A percentile compares a stretch with the other conserved stretches of the same genome.
These are phyloP conservation scores for Arctopsyche grandis DNA, from an alignment of 1,140 invertebrate genomes.

Conservation along the genomic window DNA sequence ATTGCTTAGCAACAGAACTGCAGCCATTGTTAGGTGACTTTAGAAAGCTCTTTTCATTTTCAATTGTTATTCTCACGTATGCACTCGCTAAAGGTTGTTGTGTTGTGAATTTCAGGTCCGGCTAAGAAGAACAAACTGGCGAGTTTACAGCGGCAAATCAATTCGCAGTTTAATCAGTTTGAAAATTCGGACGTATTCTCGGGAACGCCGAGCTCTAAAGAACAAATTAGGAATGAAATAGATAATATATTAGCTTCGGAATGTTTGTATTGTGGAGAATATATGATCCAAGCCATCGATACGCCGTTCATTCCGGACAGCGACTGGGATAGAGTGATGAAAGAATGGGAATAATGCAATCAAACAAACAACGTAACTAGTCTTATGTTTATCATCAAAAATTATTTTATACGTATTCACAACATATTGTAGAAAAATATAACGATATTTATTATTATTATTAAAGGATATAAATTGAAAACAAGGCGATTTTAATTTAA, in stretches of 20 bases:
- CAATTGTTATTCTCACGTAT: background rate
- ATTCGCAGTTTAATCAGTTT: slow-evolving; percentile 64
- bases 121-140: slow-evolving; percentile 70
- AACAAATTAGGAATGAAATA: slow-evolving; percentile 81
- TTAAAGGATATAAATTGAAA: background rate
- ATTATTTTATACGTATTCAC: background rate
- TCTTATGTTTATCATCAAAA: background rate
- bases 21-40: slow-evolving; percentile 72
- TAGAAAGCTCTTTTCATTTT: background rate
- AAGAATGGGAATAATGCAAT: slow-evolving; percentile 80
- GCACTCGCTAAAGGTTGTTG: background rate
- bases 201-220: slow-evolving; percentile 71
- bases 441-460: background rate
- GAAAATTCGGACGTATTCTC: slow-evolving; percentile 67
- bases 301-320: slow-evolving; percentile 84
- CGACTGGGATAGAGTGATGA: slow-evolving; percentile 83
- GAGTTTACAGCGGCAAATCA: slow-evolving; percentile 73
- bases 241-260: slow-evolving; percentile 92
- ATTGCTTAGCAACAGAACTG: slow-evolving; percentile 89
- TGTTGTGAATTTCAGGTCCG: slow-evolving; percentile 61
- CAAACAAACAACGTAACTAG: background rate
- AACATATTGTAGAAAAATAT: too few species aligned
- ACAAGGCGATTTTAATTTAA: background rate
- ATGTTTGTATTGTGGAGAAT: slow-evolving; percentile 93
- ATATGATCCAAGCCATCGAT: slow-evolving; percentile 90